A percentile compares a stretch with the other conserved stretches of the same genome.
phyloP scores from a whole-genome alignment of 2,888 invertebrate genomes.

The Acrobasis consociella region DNA sequence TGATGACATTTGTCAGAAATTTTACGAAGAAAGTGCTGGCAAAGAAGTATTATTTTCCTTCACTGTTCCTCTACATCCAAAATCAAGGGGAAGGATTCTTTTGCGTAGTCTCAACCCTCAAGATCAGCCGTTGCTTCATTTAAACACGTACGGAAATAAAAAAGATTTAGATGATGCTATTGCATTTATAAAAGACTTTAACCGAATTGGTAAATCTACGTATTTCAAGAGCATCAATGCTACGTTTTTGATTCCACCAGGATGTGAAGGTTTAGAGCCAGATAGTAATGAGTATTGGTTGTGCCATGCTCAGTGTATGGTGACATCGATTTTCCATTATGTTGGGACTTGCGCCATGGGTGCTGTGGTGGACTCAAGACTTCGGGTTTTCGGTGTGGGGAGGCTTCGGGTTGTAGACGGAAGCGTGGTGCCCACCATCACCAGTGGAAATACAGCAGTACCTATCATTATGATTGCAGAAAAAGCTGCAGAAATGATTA shows the following conservation, averaged over 20 bases:
- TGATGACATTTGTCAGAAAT: constrained; percentile 40
- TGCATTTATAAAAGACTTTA: not conserved
- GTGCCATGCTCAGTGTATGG: constrained; percentile 13
- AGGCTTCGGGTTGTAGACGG: constrained; percentile 37
- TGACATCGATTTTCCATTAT: constrained; percentile 36
- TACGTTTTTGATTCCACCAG: constrained; percentile 3
- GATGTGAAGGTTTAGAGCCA: not conserved
- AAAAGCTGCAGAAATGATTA: constrained; percentile 36
- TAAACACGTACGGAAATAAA: constrained; percentile 1
- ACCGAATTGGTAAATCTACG: not conserved
- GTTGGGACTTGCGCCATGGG: constrained; percentile 89
- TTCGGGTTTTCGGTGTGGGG: constrained; percentile 22
- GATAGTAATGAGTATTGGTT: constrained; percentile 17
- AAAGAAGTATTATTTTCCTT: constrained; percentile 28
- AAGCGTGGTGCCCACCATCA: constrained; percentile 29
- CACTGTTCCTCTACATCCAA: constrained; percentile 33
- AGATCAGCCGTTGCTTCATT: constrained; percentile 12
- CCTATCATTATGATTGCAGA: constrained; percentile 52
- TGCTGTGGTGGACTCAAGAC: constrained; percentile 83
- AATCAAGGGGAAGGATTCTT: constrained; percentile 35
- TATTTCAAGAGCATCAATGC: constrained; percentile 5
- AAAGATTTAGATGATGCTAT: constrained; percentile 9
- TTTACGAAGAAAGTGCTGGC: constrained; percentile 29
- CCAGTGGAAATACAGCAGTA: constrained; percentile 81
- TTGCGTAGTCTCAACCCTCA: constrained; percentile 28